Evolutionary conservation across 2,888 invertebrate species (phyloP), one percentile per base, ranked within the genome.

Genomic region (Busseola fusca): DNA sequence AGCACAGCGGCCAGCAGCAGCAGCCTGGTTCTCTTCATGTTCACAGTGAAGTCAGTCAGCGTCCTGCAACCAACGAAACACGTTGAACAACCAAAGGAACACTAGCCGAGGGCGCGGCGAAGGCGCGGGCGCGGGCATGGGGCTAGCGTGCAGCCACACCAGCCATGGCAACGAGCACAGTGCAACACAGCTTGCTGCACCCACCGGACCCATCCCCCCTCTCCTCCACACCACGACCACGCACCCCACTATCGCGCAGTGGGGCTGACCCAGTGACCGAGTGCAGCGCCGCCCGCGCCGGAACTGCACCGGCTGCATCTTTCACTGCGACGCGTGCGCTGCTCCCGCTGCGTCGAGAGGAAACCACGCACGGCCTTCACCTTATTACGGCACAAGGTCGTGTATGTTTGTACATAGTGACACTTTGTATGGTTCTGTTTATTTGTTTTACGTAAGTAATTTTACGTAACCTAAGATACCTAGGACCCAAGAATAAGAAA

Each of bases 181-280:
- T 77, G 78, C 74, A 54, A 42, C 73, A 54, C 50, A 56, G 74
- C 57, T n/a, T 64, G 82, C 62, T 66, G 82, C 80, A 77, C 78
- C 82, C 74, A 70, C 42, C 40, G 21, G n/a, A 64, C 67, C 63
- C 68, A 42, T 62, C 63, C 45, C 69, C 48, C 50, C 14, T 6
- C 27, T 48, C 37, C 65, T 64, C 64, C 27, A 64, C 68, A 40
- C 42, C 18, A 34, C 54, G 42, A 71, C 40, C 81, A 74, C 69
- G 75, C 74, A 75, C 85, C 86, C 84, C 87, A 81, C 77, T 73
- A 70, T 67, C 69, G 67, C 74, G 81, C 72, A 84, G 90, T 88
- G 90, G 89, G 90, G 88, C 88, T 92, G 95, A 95, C 96, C 95
- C 93, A 96, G 91, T 96, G 95, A 95, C 96, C 95, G 92, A 94